These are phyloP conservation scores for Puntigrus tetrazona DNA, from an alignment of 2,113 vertebrate genomes.

Conservation along the genomic window DNA sequence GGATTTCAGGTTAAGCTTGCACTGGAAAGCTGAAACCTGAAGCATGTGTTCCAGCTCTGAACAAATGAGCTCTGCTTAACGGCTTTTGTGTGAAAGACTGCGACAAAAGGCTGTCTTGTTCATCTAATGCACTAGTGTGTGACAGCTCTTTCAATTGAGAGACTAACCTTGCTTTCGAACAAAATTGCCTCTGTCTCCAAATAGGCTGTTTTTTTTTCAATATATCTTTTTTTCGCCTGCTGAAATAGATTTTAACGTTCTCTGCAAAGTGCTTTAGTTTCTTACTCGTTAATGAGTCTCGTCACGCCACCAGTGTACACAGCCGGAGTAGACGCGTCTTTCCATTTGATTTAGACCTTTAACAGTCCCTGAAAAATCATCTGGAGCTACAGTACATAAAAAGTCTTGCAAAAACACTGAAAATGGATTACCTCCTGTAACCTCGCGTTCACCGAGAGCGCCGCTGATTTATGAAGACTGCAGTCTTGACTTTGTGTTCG, in stretches of 20 bases:
- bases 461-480: background rate
- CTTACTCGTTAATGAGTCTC: conserved; percentile 27
- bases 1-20: background rate
- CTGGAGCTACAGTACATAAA: background rate
- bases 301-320: background rate
- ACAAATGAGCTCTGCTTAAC: background rate
- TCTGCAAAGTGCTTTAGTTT: conserved; percentile 25
- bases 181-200: conserved; percentile 39
- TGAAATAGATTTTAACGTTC: conserved; percentile 31
- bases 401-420: conserved; percentile 18
- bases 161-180: conserved; percentile 55
- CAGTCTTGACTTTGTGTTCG: background rate
- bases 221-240: conserved; percentile 11
- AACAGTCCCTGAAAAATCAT: background rate
- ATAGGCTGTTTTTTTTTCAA: conserved; percentile 8
- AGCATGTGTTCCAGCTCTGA: background rate
- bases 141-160: conserved; percentile 23
- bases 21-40: background rate
- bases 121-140: conserved; percentile 7
- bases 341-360: conserved; percentile 23
- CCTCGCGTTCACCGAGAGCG: background rate
- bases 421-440: conserved; percentile 5
- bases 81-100: background rate
- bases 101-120: background rate
- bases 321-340: background rate